phyloP scores from a whole-genome alignment of 2,888 invertebrate genomes.

The Agelastica alni region DNA sequence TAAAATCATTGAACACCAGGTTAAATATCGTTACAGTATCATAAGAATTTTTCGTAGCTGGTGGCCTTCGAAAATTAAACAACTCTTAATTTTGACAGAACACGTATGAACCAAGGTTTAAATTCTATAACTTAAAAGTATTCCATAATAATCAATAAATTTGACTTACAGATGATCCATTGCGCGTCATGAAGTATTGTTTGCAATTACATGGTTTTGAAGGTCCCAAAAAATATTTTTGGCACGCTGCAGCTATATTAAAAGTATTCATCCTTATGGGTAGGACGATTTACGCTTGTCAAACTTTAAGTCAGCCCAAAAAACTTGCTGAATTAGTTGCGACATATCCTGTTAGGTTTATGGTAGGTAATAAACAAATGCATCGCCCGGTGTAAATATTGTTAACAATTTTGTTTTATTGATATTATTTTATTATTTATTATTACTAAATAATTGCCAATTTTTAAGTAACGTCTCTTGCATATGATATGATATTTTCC shows the following conservation, averaged over 20 bases:
- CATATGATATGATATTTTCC: too few species aligned
- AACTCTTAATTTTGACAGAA: too few species aligned
- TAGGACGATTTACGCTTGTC: conserved; percentile 23
- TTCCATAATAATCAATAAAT: too few species aligned
- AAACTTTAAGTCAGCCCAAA: conserved; percentile 22
- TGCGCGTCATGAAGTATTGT: conserved; percentile 17
- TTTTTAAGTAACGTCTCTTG: too few species aligned
- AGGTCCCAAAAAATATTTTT: conserved; percentile 28
- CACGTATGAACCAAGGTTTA: too few species aligned
- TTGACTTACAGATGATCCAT: conserved; percentile 32
- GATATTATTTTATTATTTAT: not conserved
- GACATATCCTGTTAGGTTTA: conserved; percentile 28
- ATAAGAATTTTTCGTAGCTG: too few species aligned
- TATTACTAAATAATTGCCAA: too few species aligned
- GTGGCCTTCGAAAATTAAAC: too few species aligned
- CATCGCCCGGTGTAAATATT: not conserved
- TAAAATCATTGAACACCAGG: too few species aligned
- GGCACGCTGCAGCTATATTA: conserved; percentile 20
- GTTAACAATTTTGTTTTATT: not conserved
- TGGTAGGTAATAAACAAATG: conserved; percentile 22
- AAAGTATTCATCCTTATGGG: conserved; percentile 23
- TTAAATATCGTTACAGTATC: too few species aligned
- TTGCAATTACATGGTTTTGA: conserved; percentile 19
- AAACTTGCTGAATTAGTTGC: conserved; percentile 26
- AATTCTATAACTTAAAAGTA: too few species aligned